Conservation (phyloP, 2,797 vertebrate genomes). For the Pseudochaenichthys georgianus region DNA sequence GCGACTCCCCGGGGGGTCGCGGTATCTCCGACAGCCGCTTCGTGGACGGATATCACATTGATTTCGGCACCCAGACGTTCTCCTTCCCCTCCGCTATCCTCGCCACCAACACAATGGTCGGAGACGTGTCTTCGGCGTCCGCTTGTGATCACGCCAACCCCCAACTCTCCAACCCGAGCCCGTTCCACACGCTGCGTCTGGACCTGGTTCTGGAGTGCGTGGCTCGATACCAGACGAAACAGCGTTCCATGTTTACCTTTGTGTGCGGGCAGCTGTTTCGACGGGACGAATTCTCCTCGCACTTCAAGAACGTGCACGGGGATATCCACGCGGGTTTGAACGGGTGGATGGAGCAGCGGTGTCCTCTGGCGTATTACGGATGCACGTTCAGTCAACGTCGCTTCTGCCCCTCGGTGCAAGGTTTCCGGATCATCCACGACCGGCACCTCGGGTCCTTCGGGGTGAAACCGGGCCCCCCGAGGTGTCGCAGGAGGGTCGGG, state of each 20-base stretch:
- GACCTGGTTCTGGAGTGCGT: conserved; percentile 99
- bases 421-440: conserved; percentile 96
- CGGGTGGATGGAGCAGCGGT: conserved; percentile 99
- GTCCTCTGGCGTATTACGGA: conserved; percentile 97
- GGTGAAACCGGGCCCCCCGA: conserved; percentile 87
- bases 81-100: conserved; percentile 97
- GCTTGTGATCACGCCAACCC: conserved; percentile 99
- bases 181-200: conserved; percentile 97
- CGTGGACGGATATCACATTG: conserved; percentile 93
- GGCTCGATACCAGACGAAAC: conserved; percentile 98
- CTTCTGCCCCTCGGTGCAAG: conserved; percentile 97
- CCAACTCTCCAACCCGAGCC: conserved; percentile 98
- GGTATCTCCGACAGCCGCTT: conserved; percentile 97
- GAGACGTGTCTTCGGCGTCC: conserved; percentile 97
- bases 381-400: conserved; percentile 98
- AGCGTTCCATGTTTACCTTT: conserved; percentile 99
- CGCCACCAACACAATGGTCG: conserved; percentile 98
- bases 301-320: conserved; percentile 99
- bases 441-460: conserved; percentile 96
- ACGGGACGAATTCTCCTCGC: conserved; percentile 96
- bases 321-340: conserved; percentile 99
- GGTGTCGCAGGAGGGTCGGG: conserved; percentile 78
- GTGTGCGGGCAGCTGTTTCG: conserved; percentile 98
- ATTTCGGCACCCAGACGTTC: conserved; percentile 99
- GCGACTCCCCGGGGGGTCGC: conserved; percentile 95